Evolutionary conservation across 2,888 invertebrate genomes (phyloP).

Genomic region (Synanthedon andrenaeformis): DNA sequence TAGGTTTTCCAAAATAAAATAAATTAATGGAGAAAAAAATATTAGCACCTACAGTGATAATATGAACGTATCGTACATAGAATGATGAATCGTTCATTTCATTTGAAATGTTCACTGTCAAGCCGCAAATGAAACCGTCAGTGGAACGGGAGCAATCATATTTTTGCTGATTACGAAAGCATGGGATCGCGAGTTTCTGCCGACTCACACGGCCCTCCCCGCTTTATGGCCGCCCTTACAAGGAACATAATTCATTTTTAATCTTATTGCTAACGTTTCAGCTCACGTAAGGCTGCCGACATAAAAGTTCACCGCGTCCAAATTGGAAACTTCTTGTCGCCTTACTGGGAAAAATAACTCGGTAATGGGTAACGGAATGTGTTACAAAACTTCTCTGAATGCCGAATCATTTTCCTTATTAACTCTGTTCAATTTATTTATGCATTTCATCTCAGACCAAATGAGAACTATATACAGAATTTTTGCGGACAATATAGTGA

Average conservation of each 20-base stretch:
- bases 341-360: conserved; percentile 11
- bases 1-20: too few species aligned
- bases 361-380: neutral
- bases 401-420: neutral
- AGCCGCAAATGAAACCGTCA: conserved; percentile 5
- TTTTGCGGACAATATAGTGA: too few species aligned
- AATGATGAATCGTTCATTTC: too few species aligned
- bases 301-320: conserved; percentile 59
- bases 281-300: conserved; percentile 60
- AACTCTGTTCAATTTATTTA: neutral
- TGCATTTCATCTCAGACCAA: too few species aligned
- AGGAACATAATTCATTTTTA: conserved; percentile 62
- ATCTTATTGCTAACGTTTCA: conserved; percentile 62
- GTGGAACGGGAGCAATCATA: conserved; percentile 6
- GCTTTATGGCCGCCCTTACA: conserved; percentile 37
- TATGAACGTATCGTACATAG: too few species aligned
- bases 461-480: too few species aligned
- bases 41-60: too few species aligned
- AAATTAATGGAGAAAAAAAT: too few species aligned
- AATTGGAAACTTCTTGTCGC: conserved; percentile 54
- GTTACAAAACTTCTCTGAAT: neutral
- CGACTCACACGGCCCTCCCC: conserved; percentile 11
- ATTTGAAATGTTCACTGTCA: neutral
- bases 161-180: conserved; percentile 12
- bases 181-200: conserved; percentile 11